Conservation (phyloP, 2,797 vertebrate genomes). For the Sebastes iracundus region DNA sequence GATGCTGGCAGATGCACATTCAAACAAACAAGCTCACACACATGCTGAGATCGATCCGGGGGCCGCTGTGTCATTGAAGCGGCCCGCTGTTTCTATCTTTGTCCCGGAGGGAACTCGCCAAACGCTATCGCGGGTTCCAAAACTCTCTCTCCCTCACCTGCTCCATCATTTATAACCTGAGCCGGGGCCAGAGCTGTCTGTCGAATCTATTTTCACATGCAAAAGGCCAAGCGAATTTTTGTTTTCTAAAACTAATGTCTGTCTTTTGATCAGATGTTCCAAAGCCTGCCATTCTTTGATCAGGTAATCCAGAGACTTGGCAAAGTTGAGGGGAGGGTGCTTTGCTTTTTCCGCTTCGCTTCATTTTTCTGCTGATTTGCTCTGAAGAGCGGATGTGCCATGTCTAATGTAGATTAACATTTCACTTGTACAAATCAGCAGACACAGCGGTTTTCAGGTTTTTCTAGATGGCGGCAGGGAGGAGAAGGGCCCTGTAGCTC, state of each 20-base stretch:
- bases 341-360: slow-evolving; percentile 54
- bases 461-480: slow-evolving; percentile 37
- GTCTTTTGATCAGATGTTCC: slow-evolving; percentile 73
- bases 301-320: slow-evolving; percentile 76
- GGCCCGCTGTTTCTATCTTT: slow-evolving; percentile 63
- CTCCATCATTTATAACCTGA: slow-evolving; percentile 60
- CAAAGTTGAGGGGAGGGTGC: slow-evolving; percentile 58
- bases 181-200: slow-evolving; percentile 56
- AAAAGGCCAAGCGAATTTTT: slow-evolving; percentile 65
- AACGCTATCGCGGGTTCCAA: slow-evolving; percentile 71
- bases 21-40: slow-evolving; percentile 25
- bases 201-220: slow-evolving; percentile 56
- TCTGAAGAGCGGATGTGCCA: slow-evolving; percentile 73
- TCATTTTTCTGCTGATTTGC: slow-evolving; percentile 78
- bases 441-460: slow-evolving; percentile 72
- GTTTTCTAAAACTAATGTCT: slow-evolving; percentile 72
- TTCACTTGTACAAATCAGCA: slow-evolving; percentile 75
- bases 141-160: slow-evolving; percentile 24
- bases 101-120: slow-evolving; percentile 68
- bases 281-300: slow-evolving; percentile 77
- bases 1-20: slow-evolving; percentile 14
- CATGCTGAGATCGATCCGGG: slow-evolving; percentile 41
- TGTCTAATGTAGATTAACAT: slow-evolving; percentile 81
- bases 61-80: slow-evolving; percentile 68
- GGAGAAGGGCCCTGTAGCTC: slow-evolving; percentile 29